Percentiles rank a stretch among this genome's conserved stretches.
Conservation (phyloP, 2,797 vertebrate genomes). For the Apogon talboti region DNA sequence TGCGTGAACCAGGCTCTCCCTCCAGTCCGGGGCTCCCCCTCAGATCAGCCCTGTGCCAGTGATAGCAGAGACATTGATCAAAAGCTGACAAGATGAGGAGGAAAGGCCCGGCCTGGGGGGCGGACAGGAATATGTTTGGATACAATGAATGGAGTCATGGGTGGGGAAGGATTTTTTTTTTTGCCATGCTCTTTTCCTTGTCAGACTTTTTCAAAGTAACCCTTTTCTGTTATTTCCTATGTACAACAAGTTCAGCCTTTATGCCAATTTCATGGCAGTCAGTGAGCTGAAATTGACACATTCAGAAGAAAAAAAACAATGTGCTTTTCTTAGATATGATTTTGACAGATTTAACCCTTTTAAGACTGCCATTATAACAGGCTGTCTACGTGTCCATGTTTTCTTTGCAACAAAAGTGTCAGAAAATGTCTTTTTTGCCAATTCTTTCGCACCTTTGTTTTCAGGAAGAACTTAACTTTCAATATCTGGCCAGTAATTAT, state of each 20-base stretch:
- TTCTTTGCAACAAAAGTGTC: too few relatives aligned
- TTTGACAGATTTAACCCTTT: too few relatives aligned
- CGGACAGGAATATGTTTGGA: slow-evolving; percentile 22
- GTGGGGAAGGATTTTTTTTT: slow-evolving; percentile 33
- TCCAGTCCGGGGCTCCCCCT: slow-evolving; percentile 54
- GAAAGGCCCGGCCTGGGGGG: slow-evolving; percentile 28
- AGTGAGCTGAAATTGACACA: not conserved
- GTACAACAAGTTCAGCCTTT: slow-evolving; percentile 3
- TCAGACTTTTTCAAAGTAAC: slow-evolving; percentile 16
- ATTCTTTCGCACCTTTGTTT: too few relatives aligned
- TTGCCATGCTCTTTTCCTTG: slow-evolving; percentile 16
- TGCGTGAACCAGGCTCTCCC: slow-evolving; percentile 73
- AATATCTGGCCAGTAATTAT: too few relatives aligned
- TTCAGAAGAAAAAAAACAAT: too few relatives aligned
- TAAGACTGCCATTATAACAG: too few relatives aligned
- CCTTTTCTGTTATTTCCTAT: slow-evolving; percentile 4
- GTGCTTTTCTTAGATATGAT: not conserved
- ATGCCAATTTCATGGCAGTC: not conserved
- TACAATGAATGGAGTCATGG: slow-evolving; percentile 27
- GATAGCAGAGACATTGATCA: slow-evolving; percentile 69
- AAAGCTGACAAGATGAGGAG: slow-evolving; percentile 53
- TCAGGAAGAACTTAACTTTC: too few relatives aligned
- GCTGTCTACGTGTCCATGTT: too few relatives aligned
- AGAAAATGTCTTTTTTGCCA: too few relatives aligned
- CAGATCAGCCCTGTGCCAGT: slow-evolving; percentile 50